Evolutionary conservation across 2,888 invertebrate species (phyloP).

Genomic region (Dicyrtomina minuta): DNA sequence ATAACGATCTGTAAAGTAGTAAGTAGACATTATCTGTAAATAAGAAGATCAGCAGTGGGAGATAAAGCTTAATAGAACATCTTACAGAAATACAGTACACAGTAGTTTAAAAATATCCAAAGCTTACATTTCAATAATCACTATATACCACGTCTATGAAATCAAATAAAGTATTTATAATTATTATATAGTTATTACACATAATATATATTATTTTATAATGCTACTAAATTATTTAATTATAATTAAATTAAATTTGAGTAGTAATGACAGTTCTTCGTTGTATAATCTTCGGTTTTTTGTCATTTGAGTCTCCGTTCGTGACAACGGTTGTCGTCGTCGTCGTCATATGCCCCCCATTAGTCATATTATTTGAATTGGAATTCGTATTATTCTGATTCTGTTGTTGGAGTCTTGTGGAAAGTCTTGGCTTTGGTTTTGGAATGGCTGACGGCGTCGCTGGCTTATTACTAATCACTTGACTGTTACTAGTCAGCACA

Average conservation of each 20-base stretch:
- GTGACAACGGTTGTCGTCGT: constrained; percentile 25
- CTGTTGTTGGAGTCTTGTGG: constrained; percentile 36
- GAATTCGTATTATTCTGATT: constrained; percentile 21
- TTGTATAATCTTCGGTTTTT: constrained; percentile 50
- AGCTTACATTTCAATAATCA: too few relatives aligned
- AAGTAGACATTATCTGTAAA: too few relatives aligned
- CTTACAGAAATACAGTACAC: too few relatives aligned
- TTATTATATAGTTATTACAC: too few relatives aligned
- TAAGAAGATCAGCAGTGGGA: too few relatives aligned
- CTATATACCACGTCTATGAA: too few relatives aligned
- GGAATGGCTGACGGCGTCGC: constrained; percentile 47
- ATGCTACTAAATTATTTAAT: too few relatives aligned
- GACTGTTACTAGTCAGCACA: neutral
- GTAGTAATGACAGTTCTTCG: constrained; percentile 52
- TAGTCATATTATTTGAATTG: neutral
- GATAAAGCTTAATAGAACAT: too few relatives aligned
- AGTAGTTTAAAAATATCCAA: too few relatives aligned
- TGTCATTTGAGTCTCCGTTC: constrained; percentile 37
- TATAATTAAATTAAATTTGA: constrained; percentile 41
- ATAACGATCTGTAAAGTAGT: too few relatives aligned
- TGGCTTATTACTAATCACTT: constrained; percentile 32
- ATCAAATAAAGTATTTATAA: too few relatives aligned
- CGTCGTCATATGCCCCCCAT: constrained; percentile 6
- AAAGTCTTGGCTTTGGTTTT: constrained; percentile 47
- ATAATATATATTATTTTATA: too few relatives aligned